Conservation (phyloP, 2,888 invertebrate genomes). For the Nephrotoma guestfalica region DNA sequence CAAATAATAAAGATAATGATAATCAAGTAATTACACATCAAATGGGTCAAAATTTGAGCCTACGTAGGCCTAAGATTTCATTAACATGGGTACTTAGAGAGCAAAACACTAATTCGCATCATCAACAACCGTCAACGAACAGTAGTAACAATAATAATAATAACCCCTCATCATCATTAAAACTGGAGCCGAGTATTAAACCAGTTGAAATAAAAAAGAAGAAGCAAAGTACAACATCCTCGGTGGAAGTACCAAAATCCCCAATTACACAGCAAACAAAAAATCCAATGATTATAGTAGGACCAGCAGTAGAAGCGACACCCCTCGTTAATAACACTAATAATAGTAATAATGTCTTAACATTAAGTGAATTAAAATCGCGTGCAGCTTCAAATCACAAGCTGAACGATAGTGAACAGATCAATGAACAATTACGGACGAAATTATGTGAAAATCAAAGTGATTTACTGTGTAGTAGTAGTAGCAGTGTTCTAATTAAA, state of each 20-base stretch:
- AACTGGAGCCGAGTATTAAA: slow-evolving; percentile 1
- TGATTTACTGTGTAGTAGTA: slow-evolving; percentile 4
- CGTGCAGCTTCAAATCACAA: not conserved
- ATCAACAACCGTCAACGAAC: slow-evolving; percentile 22
- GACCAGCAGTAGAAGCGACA: not conserved
- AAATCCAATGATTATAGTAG: not conserved
- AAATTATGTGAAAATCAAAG: slow-evolving; percentile 11
- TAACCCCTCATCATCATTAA: slow-evolving; percentile 22
- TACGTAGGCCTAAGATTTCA: slow-evolving; percentile 48
- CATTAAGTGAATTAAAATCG: not conserved
- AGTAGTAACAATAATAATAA: not conserved
- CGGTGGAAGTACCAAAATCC: not conserved
- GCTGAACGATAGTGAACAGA: not conserved
- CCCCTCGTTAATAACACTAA: not conserved
- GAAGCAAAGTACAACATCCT: not conserved
- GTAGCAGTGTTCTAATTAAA: slow-evolving; percentile 16
- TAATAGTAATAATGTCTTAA: not conserved
- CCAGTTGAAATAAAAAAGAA: slow-evolving; percentile 5
- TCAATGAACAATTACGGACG: slow-evolving; percentile 5
- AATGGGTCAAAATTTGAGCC: slow-evolving; percentile 41
- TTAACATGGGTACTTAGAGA: slow-evolving; percentile 61
- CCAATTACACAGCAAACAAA: not conserved
- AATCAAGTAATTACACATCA: not conserved
- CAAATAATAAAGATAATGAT: not conserved
- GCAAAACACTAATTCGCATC: slow-evolving; percentile 22